Conservation (phyloP, 2,113 vertebrate species). For the Ramphastos sulfuratus region DNA sequence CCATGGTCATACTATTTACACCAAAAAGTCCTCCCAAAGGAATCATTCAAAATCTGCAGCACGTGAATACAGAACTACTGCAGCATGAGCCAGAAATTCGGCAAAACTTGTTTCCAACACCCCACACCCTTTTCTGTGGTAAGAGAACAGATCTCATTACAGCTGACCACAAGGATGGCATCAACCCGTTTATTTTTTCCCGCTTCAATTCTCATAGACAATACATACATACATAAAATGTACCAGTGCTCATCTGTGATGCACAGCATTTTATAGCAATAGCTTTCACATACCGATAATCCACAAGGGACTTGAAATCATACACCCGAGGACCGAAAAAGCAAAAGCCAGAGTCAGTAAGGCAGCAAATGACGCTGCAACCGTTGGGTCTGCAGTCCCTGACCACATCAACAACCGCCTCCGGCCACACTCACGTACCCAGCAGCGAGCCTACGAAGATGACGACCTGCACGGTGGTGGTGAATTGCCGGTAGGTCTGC, state of each 20-base stretch:
- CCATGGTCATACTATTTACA: neutral
- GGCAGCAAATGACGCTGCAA: neutral
- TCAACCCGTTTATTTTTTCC: neutral
- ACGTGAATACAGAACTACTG: neutral
- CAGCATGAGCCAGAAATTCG: neutral
- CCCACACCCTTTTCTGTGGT: neutral
- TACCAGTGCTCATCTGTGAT: neutral
- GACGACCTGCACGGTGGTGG: constrained; percentile 85
- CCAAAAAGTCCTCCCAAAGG: neutral
- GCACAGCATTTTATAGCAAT: neutral
- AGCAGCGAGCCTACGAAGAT: constrained; percentile 90
- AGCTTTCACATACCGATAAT: neutral
- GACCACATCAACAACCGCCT: neutral
- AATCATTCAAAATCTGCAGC: neutral
- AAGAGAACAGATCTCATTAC: neutral
- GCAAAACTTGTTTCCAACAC: neutral
- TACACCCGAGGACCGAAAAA: neutral
- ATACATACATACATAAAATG: neutral
- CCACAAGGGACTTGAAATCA: neutral
- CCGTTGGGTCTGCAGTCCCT: neutral
- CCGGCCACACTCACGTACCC: constrained; percentile 78
- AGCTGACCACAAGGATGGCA: neutral
- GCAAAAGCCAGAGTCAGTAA: neutral
- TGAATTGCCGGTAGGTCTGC: constrained; percentile 88
- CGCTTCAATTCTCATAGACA: neutral